Evolutionary conservation across 2,888 invertebrate species (phyloP).

Genomic region (Perizoma flavofasciatum): DNA sequence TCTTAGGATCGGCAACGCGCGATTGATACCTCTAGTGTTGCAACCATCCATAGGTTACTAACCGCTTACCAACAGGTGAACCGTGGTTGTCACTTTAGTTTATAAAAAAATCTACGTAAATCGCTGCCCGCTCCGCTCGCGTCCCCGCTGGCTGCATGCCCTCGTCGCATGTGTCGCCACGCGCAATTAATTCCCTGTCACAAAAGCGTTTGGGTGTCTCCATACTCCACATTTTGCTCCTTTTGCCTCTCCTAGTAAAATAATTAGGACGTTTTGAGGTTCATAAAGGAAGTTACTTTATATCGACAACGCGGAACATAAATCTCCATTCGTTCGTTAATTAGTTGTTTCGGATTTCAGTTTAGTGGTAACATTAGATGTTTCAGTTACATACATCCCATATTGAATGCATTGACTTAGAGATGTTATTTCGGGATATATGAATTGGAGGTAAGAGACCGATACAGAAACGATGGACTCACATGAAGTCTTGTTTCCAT

Average conservation of each 20-base stretch:
- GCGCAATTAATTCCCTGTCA: constrained; percentile 83
- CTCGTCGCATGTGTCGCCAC: constrained; percentile 75
- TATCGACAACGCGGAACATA: constrained; percentile 82
- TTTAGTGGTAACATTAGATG: constrained; percentile 52
- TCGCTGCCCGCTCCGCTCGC: constrained; percentile 39
- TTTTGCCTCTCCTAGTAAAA: constrained; percentile 75
- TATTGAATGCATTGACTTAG: constrained; percentile 7
- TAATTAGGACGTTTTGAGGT: constrained; percentile 84
- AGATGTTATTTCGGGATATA: constrained; percentile 11
- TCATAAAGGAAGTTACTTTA: constrained; percentile 83
- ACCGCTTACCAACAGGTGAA: no score
- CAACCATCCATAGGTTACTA: no score
- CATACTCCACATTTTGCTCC: constrained; percentile 74
- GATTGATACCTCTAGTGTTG: no score
- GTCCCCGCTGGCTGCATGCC: constrained; percentile 31
- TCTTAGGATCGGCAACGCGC: no score
- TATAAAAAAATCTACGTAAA: background rate
- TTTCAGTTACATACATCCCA: constrained; percentile 37
- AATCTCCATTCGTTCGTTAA: constrained; percentile 80
- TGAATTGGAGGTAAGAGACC: background rate
- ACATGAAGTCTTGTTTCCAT: no score
- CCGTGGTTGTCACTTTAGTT: no score
- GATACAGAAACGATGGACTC: background rate
- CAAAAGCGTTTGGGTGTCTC: constrained; percentile 83
- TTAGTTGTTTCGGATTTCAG: constrained; percentile 62